A percentile compares a stretch with the other conserved stretches of the same genome.
Evolutionary conservation across 2,797 vertebrate species (phyloP).

Genomic region (Anguilla obscura): DNA sequence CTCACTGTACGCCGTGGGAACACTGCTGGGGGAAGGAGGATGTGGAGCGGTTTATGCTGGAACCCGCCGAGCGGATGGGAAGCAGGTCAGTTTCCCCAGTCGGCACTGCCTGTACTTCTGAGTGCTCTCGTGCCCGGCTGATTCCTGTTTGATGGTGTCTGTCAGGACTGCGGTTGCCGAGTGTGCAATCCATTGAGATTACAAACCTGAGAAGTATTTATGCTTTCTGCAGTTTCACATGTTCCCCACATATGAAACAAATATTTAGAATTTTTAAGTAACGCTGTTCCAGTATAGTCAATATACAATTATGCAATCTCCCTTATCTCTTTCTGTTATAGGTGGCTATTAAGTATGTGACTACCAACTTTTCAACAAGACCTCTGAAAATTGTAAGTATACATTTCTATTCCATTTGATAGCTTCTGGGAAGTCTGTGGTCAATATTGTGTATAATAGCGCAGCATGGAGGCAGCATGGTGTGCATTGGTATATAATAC

Average conservation of each 20-base stretch:
- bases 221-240: not conserved
- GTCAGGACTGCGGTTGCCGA: not conserved
- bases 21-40: constrained; percentile 26
- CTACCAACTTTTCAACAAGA: constrained; percentile 6
- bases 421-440: not conserved
- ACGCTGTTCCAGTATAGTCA: not conserved
- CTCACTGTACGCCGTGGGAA: constrained; percentile 6
- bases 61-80: constrained; percentile 19
- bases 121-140: not conserved
- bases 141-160: not conserved
- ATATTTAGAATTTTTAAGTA: not conserved
- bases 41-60: constrained; percentile 28
- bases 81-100: constrained; percentile 13
- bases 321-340: not conserved
- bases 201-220: not conserved
- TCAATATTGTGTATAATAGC: not conserved
- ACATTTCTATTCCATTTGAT: not conserved
- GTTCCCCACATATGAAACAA: not conserved
- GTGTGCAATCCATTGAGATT: not conserved
- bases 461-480: not conserved
- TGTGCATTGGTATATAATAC: not conserved
- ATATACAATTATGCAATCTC: not conserved
- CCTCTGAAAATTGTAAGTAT: constrained; percentile 32
- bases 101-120: not conserved
- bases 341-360: constrained; percentile 38